phyloP scores from a whole-genome alignment of 1,140 invertebrate genomes.

The Neodiprion lecontei region DNA sequence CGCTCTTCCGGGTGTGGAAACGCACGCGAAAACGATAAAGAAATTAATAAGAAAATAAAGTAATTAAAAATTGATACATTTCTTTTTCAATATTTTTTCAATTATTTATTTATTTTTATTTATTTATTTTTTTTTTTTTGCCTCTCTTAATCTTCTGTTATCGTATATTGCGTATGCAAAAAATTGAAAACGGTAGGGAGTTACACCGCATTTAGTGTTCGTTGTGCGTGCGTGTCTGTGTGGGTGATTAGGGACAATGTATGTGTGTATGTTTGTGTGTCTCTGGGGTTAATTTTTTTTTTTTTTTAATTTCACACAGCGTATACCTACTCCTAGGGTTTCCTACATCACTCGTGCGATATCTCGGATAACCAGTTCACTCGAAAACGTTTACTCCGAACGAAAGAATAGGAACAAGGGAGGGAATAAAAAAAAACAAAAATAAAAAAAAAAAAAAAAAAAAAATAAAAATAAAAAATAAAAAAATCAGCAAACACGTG shows the following conservation, averaged over 20 bases:
- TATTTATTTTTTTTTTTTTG: conserved; percentile 16
- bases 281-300: neutral
- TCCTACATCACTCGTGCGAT: neutral
- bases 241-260: conserved; percentile 11
- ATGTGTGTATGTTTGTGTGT: conserved; percentile 24
- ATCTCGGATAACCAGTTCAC: neutral
- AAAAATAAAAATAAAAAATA: conserved; percentile 3
- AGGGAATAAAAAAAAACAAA: conserved; percentile 5
- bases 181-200: conserved; percentile 51
- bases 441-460: neutral
- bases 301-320: neutral
- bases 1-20: too few relatives aligned
- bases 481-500: neutral
- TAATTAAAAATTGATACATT: conserved; percentile 12
- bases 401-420: conserved; percentile 1
- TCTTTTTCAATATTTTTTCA: conserved; percentile 9
- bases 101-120: conserved; percentile 18
- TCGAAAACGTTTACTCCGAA: neutral
- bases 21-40: too few relatives aligned
- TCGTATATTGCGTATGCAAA: neutral
- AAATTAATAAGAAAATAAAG: neutral
- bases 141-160: neutral
- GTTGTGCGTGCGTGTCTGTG: neutral
- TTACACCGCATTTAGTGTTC: conserved; percentile 22
- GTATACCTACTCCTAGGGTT: conserved; percentile 3